Conservation (phyloP, 2,113 vertebrate genomes). For the Macaca fascicularis region T2T-MFA8v1.1 NC_088388.1:86025001-86025500, state of each 20-base stretch:
- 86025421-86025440: not conserved
- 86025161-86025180: not conserved
- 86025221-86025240: not conserved
- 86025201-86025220: not conserved
- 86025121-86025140: not conserved
- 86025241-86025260: not conserved
- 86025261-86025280: not conserved
- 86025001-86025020: not conserved
- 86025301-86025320: not conserved
- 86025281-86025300: not conserved
- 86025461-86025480: not conserved
- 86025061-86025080: not conserved
- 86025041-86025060: not conserved
- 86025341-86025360: not conserved
- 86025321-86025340: not conserved
- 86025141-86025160: not conserved
- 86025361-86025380: not conserved
- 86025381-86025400: not conserved
- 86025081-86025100: not conserved
- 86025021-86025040: not conserved
- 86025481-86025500: not conserved
- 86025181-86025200: not conserved
- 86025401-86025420: not conserved
- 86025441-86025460: not conserved
- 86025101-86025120: not conserved